These are phyloP conservation scores for Aphelocoma californica DNA, from an alignment of 2,797 vertebrate genomes.

Conservation along the genomic window DNA sequence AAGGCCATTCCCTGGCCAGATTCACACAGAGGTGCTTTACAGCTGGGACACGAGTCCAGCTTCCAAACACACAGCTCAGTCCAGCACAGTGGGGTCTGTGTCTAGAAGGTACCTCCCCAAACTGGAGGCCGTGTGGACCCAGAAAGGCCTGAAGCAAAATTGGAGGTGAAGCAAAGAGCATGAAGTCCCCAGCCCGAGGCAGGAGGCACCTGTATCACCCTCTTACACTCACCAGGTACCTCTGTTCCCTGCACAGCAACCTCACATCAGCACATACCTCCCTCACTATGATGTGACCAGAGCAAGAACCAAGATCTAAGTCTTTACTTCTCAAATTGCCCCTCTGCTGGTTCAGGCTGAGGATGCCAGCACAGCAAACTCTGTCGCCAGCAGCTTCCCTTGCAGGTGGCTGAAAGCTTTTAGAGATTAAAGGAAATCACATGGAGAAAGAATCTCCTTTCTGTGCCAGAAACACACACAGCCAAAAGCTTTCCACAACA, in stretches of 20 bases:
- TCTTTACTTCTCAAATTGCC: background rate
- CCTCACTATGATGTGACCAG: rapidly evolving
- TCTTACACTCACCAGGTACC: rapidly evolving
- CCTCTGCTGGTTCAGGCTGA: background rate
- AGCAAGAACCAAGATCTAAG: background rate
- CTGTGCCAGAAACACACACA: background rate
- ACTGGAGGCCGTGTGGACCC: background rate
- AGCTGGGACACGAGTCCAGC: background rate
- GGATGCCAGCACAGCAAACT: background rate
- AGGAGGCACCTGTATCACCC: rapidly evolving
- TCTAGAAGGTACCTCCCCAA: background rate
- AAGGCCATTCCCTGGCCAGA: background rate
- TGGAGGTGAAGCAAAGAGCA: background rate
- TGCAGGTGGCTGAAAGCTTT: background rate
- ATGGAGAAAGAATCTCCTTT: background rate
- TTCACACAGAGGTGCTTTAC: background rate
- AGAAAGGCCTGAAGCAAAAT: background rate
- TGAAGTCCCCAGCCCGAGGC: rapidly evolving
- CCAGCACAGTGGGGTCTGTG: background rate
- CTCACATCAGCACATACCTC: background rate
- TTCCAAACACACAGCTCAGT: background rate
- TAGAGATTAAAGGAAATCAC: background rate
- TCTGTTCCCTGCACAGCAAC: background rate
- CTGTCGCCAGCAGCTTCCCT: background rate
- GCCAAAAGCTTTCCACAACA: background rate